A percentile compares a stretch with the other conserved stretches of the same genome.
Conservation (phyloP, 1,140 invertebrate genomes). For the Drosophila sucinea region DNA sequence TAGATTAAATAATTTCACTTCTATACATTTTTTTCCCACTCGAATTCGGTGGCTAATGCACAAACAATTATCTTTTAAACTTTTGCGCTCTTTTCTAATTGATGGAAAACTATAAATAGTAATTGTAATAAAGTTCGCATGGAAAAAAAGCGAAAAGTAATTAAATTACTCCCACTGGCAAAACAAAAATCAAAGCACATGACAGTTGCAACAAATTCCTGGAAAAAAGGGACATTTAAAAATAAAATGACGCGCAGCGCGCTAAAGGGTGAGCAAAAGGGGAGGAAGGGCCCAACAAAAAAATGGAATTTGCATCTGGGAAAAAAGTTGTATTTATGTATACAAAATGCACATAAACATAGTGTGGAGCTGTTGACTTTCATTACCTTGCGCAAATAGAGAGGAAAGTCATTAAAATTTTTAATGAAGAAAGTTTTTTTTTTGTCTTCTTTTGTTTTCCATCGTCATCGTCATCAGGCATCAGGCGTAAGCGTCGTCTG, state of each 20-base stretch:
- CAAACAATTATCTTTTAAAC: too few relatives aligned
- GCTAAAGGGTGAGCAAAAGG: slow-evolving; percentile 16
- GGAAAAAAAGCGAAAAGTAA: background rate
- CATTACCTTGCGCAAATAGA: slow-evolving; percentile 79
- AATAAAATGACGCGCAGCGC: slow-evolving; percentile 19
- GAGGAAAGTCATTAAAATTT: slow-evolving; percentile 76
- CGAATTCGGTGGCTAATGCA: too few relatives aligned
- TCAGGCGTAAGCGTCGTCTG: slow-evolving; percentile 37
- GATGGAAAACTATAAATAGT: too few relatives aligned
- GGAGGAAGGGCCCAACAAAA: slow-evolving; percentile 12
- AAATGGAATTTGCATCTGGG: slow-evolving; percentile 60
- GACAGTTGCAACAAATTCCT: background rate
- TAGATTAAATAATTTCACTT: too few relatives aligned
- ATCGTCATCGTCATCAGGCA: slow-evolving; percentile 26
- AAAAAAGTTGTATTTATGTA: slow-evolving; percentile 41
- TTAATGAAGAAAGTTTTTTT: slow-evolving; percentile 80
- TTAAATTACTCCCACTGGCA: background rate
- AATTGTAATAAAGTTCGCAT: background rate
- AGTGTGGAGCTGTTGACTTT: slow-evolving; percentile 74
- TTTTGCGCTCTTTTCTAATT: too few relatives aligned
- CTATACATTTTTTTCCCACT: too few relatives aligned
- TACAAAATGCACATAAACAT: slow-evolving; percentile 48
- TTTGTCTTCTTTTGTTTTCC: slow-evolving; percentile 67
- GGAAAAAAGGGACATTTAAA: background rate
- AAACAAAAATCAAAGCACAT: background rate